Evolutionary conservation across 2,888 invertebrate species (phyloP).

Genomic region (Eilema sororculum): DNA sequence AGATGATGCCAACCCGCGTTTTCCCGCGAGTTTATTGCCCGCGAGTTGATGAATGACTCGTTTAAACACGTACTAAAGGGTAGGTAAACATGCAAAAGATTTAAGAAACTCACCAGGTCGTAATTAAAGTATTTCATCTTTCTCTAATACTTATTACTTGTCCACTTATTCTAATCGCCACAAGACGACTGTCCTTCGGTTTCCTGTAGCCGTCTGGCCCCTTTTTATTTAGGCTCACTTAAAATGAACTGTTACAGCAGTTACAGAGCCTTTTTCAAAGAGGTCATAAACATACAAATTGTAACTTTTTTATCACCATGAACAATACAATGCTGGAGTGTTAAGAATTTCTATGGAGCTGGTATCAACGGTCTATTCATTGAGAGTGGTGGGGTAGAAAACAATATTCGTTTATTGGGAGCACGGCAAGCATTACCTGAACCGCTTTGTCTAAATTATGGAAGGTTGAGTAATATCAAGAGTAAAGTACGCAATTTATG

Average conservation of each 20-base stretch:
- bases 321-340: neutral
- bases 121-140: neutral
- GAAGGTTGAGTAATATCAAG: no score
- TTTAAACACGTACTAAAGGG: no score
- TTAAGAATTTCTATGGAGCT: neutral
- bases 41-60: no score
- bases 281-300: neutral
- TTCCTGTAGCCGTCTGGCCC: neutral
- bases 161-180: neutral
- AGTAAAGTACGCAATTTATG: no score
- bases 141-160: neutral
- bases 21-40: no score
- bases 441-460: neutral
- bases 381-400: neutral
- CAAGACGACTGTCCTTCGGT: neutral
- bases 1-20: no score
- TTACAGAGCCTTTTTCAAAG: no score
- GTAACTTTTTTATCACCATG: neutral
- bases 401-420: neutral
- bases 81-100: neutral
- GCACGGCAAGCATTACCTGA: neutral
- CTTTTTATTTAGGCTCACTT: neutral
- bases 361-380: neutral
- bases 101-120: neutral
- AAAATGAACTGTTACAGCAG: neutral